These are phyloP conservation scores for Pristiophorus japonicus DNA, from an alignment of 2,113 vertebrate species.

Conservation along the genomic window DNA sequence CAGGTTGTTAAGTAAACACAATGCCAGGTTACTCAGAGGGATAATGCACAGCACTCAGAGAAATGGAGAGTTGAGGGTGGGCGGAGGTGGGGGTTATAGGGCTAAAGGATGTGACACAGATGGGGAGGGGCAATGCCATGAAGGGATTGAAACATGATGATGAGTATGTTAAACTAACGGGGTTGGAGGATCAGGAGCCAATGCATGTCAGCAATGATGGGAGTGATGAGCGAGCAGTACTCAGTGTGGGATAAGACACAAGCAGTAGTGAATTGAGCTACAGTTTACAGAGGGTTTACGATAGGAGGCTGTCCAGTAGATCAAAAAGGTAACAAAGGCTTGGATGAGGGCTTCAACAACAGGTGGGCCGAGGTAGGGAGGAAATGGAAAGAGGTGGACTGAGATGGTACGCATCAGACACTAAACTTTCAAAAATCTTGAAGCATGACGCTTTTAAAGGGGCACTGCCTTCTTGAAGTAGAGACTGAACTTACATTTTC, in stretches of 20 bases:
- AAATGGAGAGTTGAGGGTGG: too few relatives aligned
- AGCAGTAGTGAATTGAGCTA: not conserved
- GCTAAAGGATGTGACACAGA: not conserved
- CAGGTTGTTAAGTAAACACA: too few relatives aligned
- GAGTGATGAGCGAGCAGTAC: not conserved
- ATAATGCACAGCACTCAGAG: too few relatives aligned
- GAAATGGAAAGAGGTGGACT: not conserved
- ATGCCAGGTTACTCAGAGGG: too few relatives aligned
- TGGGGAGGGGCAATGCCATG: too few relatives aligned
- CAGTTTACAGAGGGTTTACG: not conserved
- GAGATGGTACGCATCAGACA: not conserved
- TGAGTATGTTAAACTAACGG: not conserved
- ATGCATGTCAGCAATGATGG: not conserved
- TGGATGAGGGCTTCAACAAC: not conserved
- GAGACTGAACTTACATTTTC: not conserved
- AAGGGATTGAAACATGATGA: not conserved
- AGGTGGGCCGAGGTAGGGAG: not conserved
- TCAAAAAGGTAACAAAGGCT: not conserved
- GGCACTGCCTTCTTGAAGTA: not conserved
- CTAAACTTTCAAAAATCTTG: not conserved
- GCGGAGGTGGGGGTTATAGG: not conserved
- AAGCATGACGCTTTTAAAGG: not conserved
- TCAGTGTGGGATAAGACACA: not conserved
- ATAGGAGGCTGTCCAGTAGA: not conserved
- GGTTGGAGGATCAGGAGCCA: not conserved